Conservation (phyloP, 2,113 vertebrate species). For the Melanerpes aurifrons region DNA sequence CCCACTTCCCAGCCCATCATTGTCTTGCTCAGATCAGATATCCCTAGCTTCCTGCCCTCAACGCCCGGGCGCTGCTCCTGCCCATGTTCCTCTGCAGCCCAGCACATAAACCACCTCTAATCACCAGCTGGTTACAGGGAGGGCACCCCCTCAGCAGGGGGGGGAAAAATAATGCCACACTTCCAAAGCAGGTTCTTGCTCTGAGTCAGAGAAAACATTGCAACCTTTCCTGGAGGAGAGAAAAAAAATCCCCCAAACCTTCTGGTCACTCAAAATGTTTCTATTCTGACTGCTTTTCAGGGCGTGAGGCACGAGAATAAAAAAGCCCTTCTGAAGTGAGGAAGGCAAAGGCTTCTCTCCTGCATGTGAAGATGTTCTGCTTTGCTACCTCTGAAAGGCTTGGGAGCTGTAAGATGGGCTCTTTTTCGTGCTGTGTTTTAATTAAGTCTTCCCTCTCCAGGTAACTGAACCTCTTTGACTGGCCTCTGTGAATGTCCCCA, state of each 20-base stretch:
- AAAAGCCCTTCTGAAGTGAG: neutral
- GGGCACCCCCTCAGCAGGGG: neutral
- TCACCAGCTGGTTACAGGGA: neutral
- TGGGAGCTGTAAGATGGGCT: neutral
- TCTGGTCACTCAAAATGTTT: constrained; percentile 39
- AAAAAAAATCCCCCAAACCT: constrained; percentile 34
- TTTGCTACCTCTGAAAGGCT: neutral
- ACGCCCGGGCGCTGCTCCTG: neutral
- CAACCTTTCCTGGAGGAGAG: constrained; percentile 8
- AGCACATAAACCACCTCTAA: neutral
- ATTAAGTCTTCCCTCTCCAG: neutral
- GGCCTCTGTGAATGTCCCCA: neutral
- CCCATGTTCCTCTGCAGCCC: neutral
- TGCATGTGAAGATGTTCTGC: neutral
- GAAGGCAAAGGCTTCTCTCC: neutral
- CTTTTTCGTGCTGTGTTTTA: neutral
- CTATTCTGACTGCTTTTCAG: constrained; percentile 24
- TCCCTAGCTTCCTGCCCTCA: neutral
- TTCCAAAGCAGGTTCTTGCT: constrained; percentile 15
- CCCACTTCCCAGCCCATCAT: neutral
- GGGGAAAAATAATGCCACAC: neutral
- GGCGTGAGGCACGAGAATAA: neutral
- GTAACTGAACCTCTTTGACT: neutral
- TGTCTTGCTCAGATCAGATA: neutral
- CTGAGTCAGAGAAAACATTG: constrained; percentile 29